Base-by-base conservation (phyloP, 2,113 vertebrate genomes). In the Cygnus atratus region DNA sequence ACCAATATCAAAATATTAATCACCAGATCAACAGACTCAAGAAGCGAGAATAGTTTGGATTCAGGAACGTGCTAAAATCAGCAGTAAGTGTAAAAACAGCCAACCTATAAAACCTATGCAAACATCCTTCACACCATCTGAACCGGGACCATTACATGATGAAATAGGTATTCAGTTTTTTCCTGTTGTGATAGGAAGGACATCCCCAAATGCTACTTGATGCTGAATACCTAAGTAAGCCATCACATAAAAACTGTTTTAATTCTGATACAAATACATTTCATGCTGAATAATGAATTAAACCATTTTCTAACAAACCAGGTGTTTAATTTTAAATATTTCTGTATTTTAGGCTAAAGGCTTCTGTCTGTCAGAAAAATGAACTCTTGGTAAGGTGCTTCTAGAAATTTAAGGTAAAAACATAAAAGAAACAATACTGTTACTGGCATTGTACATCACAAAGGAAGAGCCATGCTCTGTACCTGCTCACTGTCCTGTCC, bases 401-500 rank as follows among this genome's bases (percentile, higher is more conserved):
- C 14, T 20, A 39, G 55, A 61, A 52, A 28, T 1, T 13, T 11
- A 31, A 76, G 54, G 66, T n/a, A 46, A 81, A 58, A 44, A 6
- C 18, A 20, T 5, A 10, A 18, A 52, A 48, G 39, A n/a, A 24
- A 29, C 41, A 46, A 24, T 11, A 54, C 46, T 35, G 44, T 33
- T 33, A 20, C 43, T 7, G 26, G 37, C 52, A 25, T 1, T 15
- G 15, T 6, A 0, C 4, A 5, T 7, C 25, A 5, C 0, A 2
- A 8, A 26, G 84, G 35, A 66, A 35, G 52, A 59, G 43, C 14
- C 43, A 15, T 5, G 43, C 68, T 90, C 55, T 28, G 33, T 97
- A 99, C 99, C 99, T 99, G 98, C 78, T 99, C 99, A 1, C 65
- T 98, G 82, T 98, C 98, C 58, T 98, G 92, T 31, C 98, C 98